phyloP scores from a whole-genome alignment of 2,797 vertebrate species.

The Mycteria americana region DNA sequence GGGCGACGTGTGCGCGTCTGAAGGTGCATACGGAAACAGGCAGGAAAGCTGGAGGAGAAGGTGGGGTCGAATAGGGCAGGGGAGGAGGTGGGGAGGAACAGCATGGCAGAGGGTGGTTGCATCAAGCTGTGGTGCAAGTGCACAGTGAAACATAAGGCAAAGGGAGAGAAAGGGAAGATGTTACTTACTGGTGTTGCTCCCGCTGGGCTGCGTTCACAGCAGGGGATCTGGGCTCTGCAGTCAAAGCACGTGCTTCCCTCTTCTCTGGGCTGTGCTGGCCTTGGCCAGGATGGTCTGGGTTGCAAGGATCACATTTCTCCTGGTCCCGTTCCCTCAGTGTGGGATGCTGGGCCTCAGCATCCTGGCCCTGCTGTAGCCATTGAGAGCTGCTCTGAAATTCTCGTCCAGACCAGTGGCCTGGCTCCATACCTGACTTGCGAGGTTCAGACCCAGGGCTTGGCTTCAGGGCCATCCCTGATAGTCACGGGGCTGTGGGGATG shows the following conservation, averaged over 20 bases:
- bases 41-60: background rate
- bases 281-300: background rate
- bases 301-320: background rate
- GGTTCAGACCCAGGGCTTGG: background rate
- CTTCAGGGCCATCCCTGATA: background rate
- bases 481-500: background rate
- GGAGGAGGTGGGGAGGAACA: background rate
- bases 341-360: background rate
- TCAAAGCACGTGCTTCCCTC: background rate
- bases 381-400: background rate
- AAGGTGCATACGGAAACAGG: background rate
- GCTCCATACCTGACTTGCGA: background rate
- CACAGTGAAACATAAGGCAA: background rate
- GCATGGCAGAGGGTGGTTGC: background rate
- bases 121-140: background rate
- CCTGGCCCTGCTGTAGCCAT: background rate
- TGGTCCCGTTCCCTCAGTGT: fast-evolving
- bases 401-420: background rate
- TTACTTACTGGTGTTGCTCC: background rate
- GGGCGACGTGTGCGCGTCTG: fast-evolving
- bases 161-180: background rate
- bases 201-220: background rate
- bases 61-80: background rate
- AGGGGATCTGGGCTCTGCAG: background rate
- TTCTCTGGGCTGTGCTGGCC: background rate